Evolutionary conservation across 2,888 invertebrate species (phyloP), one percentile per base, ranked within the genome.

Genomic region (Drosophila mimica): DNA sequence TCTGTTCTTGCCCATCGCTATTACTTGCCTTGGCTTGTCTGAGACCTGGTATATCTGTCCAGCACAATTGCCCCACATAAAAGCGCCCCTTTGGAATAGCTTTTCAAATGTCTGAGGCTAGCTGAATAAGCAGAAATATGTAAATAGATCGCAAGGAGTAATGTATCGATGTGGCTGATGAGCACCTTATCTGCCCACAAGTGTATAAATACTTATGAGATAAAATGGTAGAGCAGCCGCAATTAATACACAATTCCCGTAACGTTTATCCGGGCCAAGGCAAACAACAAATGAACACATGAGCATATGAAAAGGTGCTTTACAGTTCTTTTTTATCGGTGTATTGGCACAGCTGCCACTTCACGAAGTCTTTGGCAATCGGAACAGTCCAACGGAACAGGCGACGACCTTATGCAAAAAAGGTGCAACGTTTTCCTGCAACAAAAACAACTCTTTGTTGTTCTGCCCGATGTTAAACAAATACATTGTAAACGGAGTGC

Each of bases 371-470:
- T 57, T 68, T 25, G 8, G 34, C 46, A 67, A 76, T 71, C 61
- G 54, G 49, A 58, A 56, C 63, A 28, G 38, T 43, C 2, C 56
- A 49, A n/a, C 68, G 33, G 58, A 79, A 77, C 79, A 66, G 75
- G 63, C 77, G 71, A 64, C 73, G 57, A 73, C 79, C 77, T 85
- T 88, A 86, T 86, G 86, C 86, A 88, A 88, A 85, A 83, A 86
- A 85, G 88, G 85, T 88, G 83, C 83, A 83, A 83, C 83, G 77
- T 81, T 83, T 82, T 78, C 76, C 79, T 78, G 57, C 62, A 53
- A 86, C 86, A 88, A 86, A 73, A 89, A 67, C 88, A 88, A 86
- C 89, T 88, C 89, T 86, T 88, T 88, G 88, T 88, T 84, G 75
- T 86, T 56, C 46, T 25, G 15, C 13, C 13, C 86, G 73, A 78